Base-by-base conservation (phyloP, 2,797 vertebrate species). In the Hoplostethus mediterraneus region DNA sequence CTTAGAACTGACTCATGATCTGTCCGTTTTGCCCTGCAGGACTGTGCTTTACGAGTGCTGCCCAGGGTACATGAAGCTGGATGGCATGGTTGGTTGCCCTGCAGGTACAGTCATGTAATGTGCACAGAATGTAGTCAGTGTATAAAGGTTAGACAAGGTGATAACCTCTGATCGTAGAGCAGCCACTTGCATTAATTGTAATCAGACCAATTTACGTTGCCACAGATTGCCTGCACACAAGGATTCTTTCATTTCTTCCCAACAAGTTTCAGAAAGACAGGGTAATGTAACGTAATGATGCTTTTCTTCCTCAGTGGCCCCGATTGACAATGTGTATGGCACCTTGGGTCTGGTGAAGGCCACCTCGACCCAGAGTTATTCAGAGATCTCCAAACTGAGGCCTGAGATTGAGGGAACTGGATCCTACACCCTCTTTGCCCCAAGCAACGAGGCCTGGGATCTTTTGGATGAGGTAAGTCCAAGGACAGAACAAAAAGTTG, bases 391-490 rank as follows among this genome's bases (percentile, higher is more conserved):
- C 42, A 96, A 95, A 33, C 92, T 99, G 60, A 95, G 90, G 81
- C 81, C 91, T 68, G 97, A 99, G 80, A 97, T 99, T 1, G 98
- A 99, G 83, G 98, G 98, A 70, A 68, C 90, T 7, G 98, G 98
- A 47, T 97, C 98, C 0, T 98, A 86, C 79, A 99, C 98, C 8
- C 96, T 98, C 87, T 99, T 99, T 77, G 95, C 98, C 67, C 98
- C 98, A 1, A 99, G 97, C 78, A 97, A 98, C 1, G 98, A 99
- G 0, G 98, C 98, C 31, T 99, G 98, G 98, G 95, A 97, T 1
- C 81, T 93, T 57, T 77, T 99, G 85, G 92, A 96, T 72, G 30
- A 86, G 47, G 98, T 99, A 93, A 95, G 91, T 92, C 6, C 6
- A 62, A 60, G 11, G 36, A 55, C 25, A 61, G 73, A 80, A 59